Base-by-base conservation (phyloP, 2,113 vertebrate species). In the Protomyctophum bolini region DNA sequence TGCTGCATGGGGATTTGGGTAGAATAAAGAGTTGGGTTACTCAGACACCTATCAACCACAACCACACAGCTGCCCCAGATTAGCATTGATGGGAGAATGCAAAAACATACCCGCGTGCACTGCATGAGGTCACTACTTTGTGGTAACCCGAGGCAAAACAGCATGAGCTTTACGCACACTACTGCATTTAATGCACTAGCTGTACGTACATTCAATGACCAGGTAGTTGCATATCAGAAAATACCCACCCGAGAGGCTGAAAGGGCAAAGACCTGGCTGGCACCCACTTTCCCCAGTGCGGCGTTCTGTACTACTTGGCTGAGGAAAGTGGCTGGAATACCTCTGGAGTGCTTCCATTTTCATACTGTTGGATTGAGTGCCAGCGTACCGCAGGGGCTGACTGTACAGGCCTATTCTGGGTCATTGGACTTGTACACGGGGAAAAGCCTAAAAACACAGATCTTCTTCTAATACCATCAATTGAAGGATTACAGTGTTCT, bases 241-340 rank as follows among this genome's bases (percentile, higher is more conserved):
- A 85, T 75, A 63, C 77, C 80, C 70, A 59, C 55, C 8, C 12
- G 57, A 72, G 70, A 67, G 71, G 79, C 56, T 41, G 50, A 78
- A 68, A 60, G 73, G 76, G 71, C 73, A 79, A 66, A 76, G 80
- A 72, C 58, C 70, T 74, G 82, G 77, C 75, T 74, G 8, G 4
- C 12, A 8, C 68, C 50, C 9, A 6, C 73, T 68, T 73, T 56
- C 66, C 66, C 41, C 54, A 58, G 57, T 10, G 10, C 8, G 69
- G 69, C 67, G 62, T 82, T 41, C 33, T 82, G 70, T 77, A 69
- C 68, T 79, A 82, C 66, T 77, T 87, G 84, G 84, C 77, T 41
- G 65, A 58, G 52, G 50, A 67, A 70, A 79, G 70, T 58, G 62
- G 66, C 75, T 76, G 75, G 67, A 76, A 73, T 68, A 63, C 73